phyloP scores from a whole-genome alignment of 2,113 vertebrate species.

The Parus major region DNA sequence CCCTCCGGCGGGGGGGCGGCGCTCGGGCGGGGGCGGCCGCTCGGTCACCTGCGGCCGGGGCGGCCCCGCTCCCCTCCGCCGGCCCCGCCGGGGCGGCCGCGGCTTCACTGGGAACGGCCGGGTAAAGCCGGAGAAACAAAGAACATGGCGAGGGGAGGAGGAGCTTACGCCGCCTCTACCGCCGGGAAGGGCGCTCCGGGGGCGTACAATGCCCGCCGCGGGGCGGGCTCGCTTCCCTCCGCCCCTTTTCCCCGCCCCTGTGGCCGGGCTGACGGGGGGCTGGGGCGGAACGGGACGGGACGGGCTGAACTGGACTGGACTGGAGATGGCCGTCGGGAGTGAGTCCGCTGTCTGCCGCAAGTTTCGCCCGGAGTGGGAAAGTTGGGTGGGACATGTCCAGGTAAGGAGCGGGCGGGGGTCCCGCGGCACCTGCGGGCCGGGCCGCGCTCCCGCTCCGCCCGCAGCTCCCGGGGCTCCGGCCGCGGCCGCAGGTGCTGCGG shows the following conservation, averaged over 20 bases:
- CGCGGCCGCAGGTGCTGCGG: background rate
- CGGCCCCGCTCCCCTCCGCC: background rate
- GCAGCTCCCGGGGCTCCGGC: no score
- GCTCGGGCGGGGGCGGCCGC: background rate
- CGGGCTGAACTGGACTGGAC: background rate
- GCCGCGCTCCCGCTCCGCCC: background rate
- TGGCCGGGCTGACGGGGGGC: background rate
- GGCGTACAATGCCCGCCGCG: background rate
- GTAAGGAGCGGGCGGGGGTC: background rate
- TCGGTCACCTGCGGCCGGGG: background rate
- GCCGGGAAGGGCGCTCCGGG: background rate
- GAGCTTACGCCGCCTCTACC: background rate
- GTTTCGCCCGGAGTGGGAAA: background rate
- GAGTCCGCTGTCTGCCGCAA: background rate
- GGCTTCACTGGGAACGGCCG: background rate
- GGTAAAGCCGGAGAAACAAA: slow-evolving; percentile 51
- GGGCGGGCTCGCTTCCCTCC: background rate
- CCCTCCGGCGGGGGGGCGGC: background rate
- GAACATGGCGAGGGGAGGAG: slow-evolving; percentile 61
- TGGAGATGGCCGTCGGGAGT: background rate
- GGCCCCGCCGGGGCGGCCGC: background rate
- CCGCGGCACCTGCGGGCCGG: background rate
- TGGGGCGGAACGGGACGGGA: background rate
- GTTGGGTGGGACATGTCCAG: background rate
- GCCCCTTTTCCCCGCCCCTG: background rate